phyloP scores from a whole-genome alignment of 2,797 vertebrate genomes.

The Epinephelus malabaricus region DNA sequence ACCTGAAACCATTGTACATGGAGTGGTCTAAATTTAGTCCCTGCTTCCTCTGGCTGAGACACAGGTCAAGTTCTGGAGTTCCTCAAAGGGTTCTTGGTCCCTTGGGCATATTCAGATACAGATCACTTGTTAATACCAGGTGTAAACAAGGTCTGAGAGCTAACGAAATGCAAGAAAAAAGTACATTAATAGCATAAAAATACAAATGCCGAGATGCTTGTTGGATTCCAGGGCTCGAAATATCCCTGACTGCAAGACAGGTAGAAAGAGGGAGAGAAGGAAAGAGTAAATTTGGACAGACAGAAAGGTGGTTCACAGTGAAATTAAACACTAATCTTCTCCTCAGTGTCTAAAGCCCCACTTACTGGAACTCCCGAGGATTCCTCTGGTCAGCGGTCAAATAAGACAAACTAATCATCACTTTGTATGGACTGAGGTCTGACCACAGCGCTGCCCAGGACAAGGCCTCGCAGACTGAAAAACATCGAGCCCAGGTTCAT shows the following conservation, averaged over 20 bases:
- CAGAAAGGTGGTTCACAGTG: constrained; percentile 64
- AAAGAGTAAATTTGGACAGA: constrained; percentile 26
- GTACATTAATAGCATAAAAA: neutral
- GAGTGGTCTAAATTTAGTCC: neutral
- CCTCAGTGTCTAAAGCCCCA: constrained; percentile 70
- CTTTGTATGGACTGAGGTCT: constrained; percentile 72
- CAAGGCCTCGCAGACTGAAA: constrained; percentile 73
- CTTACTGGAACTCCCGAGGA: constrained; percentile 81
- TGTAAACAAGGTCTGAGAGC: neutral
- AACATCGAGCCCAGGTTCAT: constrained; percentile 49
- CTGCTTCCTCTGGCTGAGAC: neutral
- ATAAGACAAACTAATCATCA: constrained; percentile 83
- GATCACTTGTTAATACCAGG: neutral
- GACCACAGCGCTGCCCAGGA: constrained; percentile 74
- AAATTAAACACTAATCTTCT: constrained; percentile 75
- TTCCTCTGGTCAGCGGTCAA: constrained; percentile 79
- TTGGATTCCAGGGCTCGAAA: neutral
- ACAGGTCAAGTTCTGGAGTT: neutral
- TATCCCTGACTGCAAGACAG: constrained; percentile 39
- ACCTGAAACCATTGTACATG: neutral
- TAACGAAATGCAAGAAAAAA: neutral
- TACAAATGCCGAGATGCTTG: neutral
- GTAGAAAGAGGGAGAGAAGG: constrained; percentile 11
- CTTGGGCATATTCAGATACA: neutral
- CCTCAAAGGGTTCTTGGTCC: neutral